A percentile compares a stretch with the other conserved stretches of the same genome.
Conservation (phyloP, 2,113 vertebrate genomes). For the Labrus mixtus region DNA sequence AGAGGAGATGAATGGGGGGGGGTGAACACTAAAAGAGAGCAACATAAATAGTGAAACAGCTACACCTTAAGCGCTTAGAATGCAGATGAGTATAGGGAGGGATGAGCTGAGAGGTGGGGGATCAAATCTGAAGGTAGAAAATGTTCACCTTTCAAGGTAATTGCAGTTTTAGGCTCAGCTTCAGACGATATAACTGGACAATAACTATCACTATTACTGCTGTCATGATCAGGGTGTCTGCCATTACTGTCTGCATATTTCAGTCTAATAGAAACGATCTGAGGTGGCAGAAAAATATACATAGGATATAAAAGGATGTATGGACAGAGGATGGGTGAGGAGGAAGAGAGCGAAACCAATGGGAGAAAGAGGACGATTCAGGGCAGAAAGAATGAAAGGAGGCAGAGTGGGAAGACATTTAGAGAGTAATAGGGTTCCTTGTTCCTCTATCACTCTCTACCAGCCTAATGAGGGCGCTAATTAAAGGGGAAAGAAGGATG, state of each 20-base stretch:
- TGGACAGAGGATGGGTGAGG: constrained; percentile 12
- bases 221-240: constrained; percentile 29
- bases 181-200: constrained; percentile 12
- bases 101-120: constrained; percentile 32
- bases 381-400: constrained; percentile 18
- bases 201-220: constrained; percentile 40
- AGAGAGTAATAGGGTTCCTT: constrained; percentile 69
- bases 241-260: constrained; percentile 4
- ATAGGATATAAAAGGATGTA: constrained; percentile 1
- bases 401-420: constrained; percentile 57
- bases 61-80: constrained; percentile 56
- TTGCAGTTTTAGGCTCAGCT: constrained; percentile 27
- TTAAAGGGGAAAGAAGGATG: constrained; percentile 88
- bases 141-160: constrained; percentile 44
- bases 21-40: constrained; percentile 18
- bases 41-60: constrained; percentile 51
- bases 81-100: constrained; percentile 56
- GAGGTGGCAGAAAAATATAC: background rate
- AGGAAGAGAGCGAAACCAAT: constrained; percentile 32
- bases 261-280: background rate
- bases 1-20: background rate
- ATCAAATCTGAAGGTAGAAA: constrained; percentile 45
- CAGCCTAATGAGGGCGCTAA: constrained; percentile 92
- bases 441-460: constrained; percentile 61
- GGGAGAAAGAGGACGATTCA: constrained; percentile 32